Evolutionary conservation across 2,888 invertebrate genomes (phyloP), one percentile per base, ranked within the genome.

Genomic region (Plagiodera versicolora): DNA sequence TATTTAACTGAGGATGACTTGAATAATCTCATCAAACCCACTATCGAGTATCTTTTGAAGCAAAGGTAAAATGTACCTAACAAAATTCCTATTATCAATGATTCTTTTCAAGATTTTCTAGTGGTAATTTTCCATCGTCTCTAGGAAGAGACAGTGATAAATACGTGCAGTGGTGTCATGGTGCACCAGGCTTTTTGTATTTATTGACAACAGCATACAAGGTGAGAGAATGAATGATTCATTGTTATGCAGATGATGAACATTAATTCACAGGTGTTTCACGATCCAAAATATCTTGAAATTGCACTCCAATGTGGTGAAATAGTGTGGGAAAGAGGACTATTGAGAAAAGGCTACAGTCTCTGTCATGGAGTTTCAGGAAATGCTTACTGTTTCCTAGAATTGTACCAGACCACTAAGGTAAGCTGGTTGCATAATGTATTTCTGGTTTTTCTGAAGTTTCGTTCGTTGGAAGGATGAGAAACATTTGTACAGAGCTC

Each of bases 121-220:
- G 86, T 69, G 88, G 88, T 1, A 91, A 91, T 80, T 90, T 89
- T 75, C 91, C 91, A 0, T 93, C 94, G 0, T 93, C 93, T 0
- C 69, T 90, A 24, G 88, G 86, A 20, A 89, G 85, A 65, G 80
- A 80, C 47, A 81, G 84, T 28, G 95, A 95, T 77, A 87, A 85
- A 78, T 83, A 94, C 64, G 87, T 95, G 17, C 95, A 95, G 72
- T 95, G 95, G 95, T 95, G 95, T 80, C 95, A 95, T 77, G 95
- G 95, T n/a, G 92, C 94, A 18, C 92, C 95, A 16, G 94, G 94
- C 39, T 90, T 91, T 81, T 84, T 92, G 11, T 86, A 89, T 69
- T 80, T 92, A 69, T 90, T 87, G 69, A 79, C 84, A 65, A 79
- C 85, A 67, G 90, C 92, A 45, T 83, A 86, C 73, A 82, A 89